Percentiles rank a stretch among this genome's conserved stretches.
These are phyloP conservation scores for Eleutherodactylus coqui DNA, from an alignment of 2,797 vertebrate species.

Conservation along the genomic window DNA sequence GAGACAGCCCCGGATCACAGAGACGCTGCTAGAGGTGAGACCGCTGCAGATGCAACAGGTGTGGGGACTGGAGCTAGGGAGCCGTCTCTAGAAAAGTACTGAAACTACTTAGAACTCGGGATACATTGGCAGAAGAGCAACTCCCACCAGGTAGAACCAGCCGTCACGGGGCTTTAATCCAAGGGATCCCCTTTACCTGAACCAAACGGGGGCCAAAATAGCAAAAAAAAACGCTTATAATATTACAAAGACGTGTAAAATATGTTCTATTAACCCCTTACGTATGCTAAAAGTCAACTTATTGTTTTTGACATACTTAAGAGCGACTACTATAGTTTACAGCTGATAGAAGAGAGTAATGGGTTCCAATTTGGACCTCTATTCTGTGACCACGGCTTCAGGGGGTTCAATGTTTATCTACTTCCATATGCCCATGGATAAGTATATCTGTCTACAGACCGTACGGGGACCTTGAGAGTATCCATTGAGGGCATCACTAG, in stretches of 20 bases:
- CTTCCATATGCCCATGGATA: background rate
- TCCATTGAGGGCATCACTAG: background rate
- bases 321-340: background rate
- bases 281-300: background rate
- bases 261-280: too few species aligned
- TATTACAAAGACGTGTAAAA: too few species aligned
- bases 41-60: slow-evolving; percentile 32
- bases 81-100: background rate
- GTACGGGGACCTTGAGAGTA: background rate
- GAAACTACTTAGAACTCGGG: too few species aligned
- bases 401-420: background rate
- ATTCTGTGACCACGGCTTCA: background rate
- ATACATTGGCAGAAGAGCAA: background rate
- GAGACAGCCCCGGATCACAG: slow-evolving; percentile 23
- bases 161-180: background rate
- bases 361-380: background rate
- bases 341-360: background rate
- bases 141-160: background rate
- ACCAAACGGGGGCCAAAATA: background rate
- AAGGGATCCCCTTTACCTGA: background rate
- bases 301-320: background rate
- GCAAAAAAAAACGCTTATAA: too few species aligned
- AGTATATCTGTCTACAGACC: background rate
- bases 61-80: background rate
- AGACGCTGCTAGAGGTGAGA: slow-evolving; percentile 48